A percentile compares a stretch with the other conserved stretches of the same genome.
Conservation (phyloP, 2,888 invertebrate genomes). For the Erannis defoliaria region DNA sequence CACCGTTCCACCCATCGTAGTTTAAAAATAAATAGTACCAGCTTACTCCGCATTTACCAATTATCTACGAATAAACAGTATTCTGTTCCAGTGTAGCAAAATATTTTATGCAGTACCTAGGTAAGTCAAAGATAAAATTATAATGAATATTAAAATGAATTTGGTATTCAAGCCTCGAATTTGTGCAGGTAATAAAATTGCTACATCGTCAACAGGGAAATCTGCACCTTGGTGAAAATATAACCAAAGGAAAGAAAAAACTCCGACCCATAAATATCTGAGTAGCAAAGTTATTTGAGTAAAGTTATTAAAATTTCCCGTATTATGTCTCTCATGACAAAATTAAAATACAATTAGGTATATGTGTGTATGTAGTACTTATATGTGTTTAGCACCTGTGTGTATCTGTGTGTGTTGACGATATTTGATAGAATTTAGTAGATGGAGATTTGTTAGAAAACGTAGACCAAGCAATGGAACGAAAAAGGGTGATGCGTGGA, state of each 20-base stretch:
- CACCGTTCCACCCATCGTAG: too few species aligned
- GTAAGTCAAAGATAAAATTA: not conserved
- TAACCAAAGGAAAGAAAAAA: conserved; percentile 5
- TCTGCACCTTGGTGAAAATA: conserved; percentile 9
- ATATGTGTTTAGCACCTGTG: too few species aligned
- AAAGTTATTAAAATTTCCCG: conserved; percentile 2
- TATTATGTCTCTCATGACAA: not conserved
- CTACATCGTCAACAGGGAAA: conserved; percentile 10
- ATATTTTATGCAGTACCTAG: not conserved
- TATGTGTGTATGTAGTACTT: not conserved
- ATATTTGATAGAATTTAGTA: too few species aligned
- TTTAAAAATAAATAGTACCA: too few species aligned
- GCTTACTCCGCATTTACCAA: too few species aligned
- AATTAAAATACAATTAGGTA: not conserved
- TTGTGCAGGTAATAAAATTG: conserved; percentile 14
- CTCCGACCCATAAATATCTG: conserved; percentile 10
- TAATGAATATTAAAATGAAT: conserved; percentile 6
- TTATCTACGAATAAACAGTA: not conserved
- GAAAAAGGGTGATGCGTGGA: too few species aligned
- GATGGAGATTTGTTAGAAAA: too few species aligned
- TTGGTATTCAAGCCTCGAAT: conserved; percentile 6
- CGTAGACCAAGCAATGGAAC: too few species aligned
- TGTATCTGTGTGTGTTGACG: too few species aligned
- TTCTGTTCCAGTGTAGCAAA: not conserved
- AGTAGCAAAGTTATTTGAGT: conserved; percentile 5